These are phyloP conservation scores for Celastrina argiolus DNA, from an alignment of 2,888 invertebrate genomes.

Conservation along the genomic window DNA sequence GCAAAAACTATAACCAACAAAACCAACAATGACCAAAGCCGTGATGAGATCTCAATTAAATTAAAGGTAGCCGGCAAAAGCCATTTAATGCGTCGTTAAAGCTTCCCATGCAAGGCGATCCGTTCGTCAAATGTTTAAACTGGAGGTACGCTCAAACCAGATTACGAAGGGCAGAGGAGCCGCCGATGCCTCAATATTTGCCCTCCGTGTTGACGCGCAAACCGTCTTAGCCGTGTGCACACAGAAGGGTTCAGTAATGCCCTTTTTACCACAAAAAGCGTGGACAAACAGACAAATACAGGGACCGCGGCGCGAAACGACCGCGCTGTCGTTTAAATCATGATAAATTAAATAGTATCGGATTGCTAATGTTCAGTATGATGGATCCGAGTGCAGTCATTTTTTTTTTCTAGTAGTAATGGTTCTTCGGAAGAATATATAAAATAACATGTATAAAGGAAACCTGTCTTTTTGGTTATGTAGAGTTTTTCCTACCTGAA, in stretches of 20 bases:
- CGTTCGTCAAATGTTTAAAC: constrained; percentile 48
- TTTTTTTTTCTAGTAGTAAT: no score
- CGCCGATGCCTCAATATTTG: constrained; percentile 69
- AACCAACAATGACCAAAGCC: background rate
- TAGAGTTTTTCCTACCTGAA: no score
- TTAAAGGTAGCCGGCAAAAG: constrained; percentile 18
- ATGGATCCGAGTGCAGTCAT: background rate
- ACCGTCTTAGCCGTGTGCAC: constrained; percentile 70
- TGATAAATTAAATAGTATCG: constrained; percentile 3
- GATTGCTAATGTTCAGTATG: background rate
- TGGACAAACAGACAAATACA: constrained; percentile 53
- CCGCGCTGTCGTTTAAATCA: background rate
- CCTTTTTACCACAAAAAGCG: constrained; percentile 75
- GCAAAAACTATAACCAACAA: background rate
- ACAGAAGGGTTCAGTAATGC: constrained; percentile 77
- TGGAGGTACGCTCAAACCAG: constrained; percentile 50
- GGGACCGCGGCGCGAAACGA: constrained; percentile 34
- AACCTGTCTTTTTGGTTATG: no score
- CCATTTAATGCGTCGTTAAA: constrained; percentile 39
- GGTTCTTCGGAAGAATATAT: no score
- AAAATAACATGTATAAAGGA: no score
- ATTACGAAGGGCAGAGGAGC: constrained; percentile 67
- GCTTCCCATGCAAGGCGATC: constrained; percentile 44
- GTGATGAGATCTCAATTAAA: background rate
- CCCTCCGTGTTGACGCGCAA: constrained; percentile 67